Evolutionary conservation across 2,888 invertebrate genomes (phyloP), one percentile per base, ranked within the genome.

Genomic region (Sepiola atlantica): DNA sequence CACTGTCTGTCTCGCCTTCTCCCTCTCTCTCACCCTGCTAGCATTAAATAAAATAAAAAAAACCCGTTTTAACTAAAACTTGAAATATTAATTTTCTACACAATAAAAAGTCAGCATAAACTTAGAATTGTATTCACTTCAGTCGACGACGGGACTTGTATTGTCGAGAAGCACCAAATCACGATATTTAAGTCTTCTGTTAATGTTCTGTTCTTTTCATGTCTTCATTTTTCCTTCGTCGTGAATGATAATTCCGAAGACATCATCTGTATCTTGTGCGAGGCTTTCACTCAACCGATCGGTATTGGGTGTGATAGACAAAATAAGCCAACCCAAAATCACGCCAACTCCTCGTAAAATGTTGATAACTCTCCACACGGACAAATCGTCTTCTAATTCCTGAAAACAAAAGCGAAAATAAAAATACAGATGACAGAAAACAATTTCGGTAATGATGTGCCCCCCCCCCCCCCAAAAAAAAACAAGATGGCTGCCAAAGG

Each of bases 231-330:
- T 32, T 4, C 77, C 32, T 77, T n/a, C 77, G 4, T 77, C n/a
- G 3, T n/a, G 16, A 4, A 77, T 32, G 32, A 32, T 77, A 20
- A n/a, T 77, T 77, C 92, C 92, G 4, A 92, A 24, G 12, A 92
- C 55, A 55, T 92, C 14, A 28, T 45, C 92, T 55, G 55, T 55
- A 92, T n/a, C 45, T 35, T 92, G 54, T 55, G 95, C 94, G n/a
- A 97, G 95, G 94, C 96, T 97, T 45, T 96, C 96, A 55, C 95
- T 95, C 91, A 97, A 96, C 94, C 97, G 95, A 95, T 97, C 97
- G 0, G 96, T 95, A 91, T 95, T 95, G 0, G 97, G 96, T 0
- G 96, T 95, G 35, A 97, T 94, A 2, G 97, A 96, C 54, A 97
- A 95, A 20, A 97, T 95, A 93, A 97, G 95, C 97, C 97, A 97